A percentile compares a stretch with the other conserved stretches of the same genome.
These are phyloP conservation scores for Macroteleia sp. DNA, from an alignment of 2,888 invertebrate genomes.

Conservation along the genomic window DNA sequence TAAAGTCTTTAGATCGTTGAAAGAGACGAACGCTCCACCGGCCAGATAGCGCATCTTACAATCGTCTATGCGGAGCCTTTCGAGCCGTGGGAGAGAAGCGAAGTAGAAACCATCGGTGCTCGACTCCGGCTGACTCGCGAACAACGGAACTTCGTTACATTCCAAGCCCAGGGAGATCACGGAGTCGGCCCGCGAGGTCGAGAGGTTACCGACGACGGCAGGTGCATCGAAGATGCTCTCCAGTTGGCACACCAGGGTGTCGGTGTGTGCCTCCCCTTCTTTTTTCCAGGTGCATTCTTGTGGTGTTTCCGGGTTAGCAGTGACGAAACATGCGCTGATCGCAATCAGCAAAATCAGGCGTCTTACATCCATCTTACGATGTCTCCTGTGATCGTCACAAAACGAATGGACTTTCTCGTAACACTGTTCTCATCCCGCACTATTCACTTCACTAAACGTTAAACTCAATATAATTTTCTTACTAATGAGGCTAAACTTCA, in stretches of 20 bases:
- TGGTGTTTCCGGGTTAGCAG: slow-evolving; percentile 86
- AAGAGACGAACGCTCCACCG: slow-evolving; percentile 88
- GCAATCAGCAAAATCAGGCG: slow-evolving; percentile 67
- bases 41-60: slow-evolving; percentile 92
- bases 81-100: slow-evolving; percentile 87
- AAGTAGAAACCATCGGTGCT: slow-evolving; percentile 84
- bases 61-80: slow-evolving; percentile 89
- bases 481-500: too few relatives aligned
- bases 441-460: slow-evolving; percentile 44
- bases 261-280: slow-evolving; percentile 81
- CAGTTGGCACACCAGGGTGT: slow-evolving; percentile 88
- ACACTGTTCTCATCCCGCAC: slow-evolving; percentile 73
- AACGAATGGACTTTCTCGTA: slow-evolving; percentile 35
- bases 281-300: slow-evolving; percentile 89
- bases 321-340: slow-evolving; percentile 73
- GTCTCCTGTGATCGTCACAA: slow-evolving; percentile 50
- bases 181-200: slow-evolving; percentile 88
- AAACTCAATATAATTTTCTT: too few relatives aligned
- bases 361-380: slow-evolving; percentile 54
- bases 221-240: slow-evolving; percentile 89
- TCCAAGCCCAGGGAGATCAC: slow-evolving; percentile 88
- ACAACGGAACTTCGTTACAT: slow-evolving; percentile 90
- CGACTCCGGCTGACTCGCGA: slow-evolving; percentile 88
- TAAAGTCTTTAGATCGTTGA: slow-evolving; percentile 88
- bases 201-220: slow-evolving; percentile 88